phyloP scores from a whole-genome alignment of 2,888 invertebrate genomes.

The Drosophila ezoana region DNA sequence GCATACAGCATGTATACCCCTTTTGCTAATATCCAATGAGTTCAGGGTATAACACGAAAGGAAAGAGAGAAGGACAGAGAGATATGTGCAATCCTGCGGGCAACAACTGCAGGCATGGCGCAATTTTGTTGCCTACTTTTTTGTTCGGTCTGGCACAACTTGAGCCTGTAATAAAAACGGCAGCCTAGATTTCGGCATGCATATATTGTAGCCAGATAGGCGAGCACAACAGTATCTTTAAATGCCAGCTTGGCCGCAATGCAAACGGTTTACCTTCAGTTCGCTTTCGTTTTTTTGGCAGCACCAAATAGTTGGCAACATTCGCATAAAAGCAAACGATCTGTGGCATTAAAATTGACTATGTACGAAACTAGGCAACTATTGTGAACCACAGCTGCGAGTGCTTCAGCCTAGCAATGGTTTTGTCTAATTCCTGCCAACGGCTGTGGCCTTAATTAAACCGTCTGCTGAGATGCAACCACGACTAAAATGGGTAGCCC shows the following conservation, averaged over 20 bases:
- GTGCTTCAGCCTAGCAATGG: constrained; percentile 8
- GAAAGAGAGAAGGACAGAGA: background rate
- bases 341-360: constrained; percentile 33
- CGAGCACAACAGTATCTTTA: constrained; percentile 55
- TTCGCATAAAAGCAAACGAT: constrained; percentile 35
- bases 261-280: constrained; percentile 61
- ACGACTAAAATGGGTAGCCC: background rate
- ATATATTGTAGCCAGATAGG: constrained; percentile 50
- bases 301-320: constrained; percentile 44
- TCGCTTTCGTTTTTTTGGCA: constrained; percentile 50
- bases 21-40: no score
- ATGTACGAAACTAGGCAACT: constrained; percentile 6
- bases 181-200: constrained; percentile 60
- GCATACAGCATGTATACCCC: no score
- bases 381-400: constrained; percentile 11
- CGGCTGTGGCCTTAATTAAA: constrained; percentile 50
- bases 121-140: constrained; percentile 54
- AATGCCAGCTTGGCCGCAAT: constrained; percentile 50
- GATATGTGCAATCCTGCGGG: constrained; percentile 13
- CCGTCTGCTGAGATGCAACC: constrained; percentile 22
- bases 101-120: constrained; percentile 51
- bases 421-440: constrained; percentile 40
- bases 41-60: background rate
- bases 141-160: constrained; percentile 38
- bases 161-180: constrained; percentile 54